Conservation (phyloP, 2,888 invertebrate species). For the Eupithecia insigniata region DNA sequence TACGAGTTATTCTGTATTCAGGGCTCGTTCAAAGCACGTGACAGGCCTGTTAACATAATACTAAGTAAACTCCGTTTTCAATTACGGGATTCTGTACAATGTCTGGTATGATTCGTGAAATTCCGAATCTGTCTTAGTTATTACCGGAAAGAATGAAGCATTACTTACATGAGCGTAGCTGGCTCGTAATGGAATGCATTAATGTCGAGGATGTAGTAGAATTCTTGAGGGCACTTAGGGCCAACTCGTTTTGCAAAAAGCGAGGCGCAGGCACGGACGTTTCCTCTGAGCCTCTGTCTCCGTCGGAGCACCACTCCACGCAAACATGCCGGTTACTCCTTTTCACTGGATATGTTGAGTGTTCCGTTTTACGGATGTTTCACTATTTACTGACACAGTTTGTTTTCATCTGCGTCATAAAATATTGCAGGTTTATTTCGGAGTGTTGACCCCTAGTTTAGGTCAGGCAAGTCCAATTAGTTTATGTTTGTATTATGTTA, state of each 20-base stretch:
- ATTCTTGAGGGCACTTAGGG: slow-evolving; percentile 60
- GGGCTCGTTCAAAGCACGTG: slow-evolving; percentile 71
- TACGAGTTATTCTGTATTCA: slow-evolving; percentile 71
- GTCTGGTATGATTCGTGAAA: slow-evolving; percentile 57
- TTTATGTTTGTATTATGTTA: too few relatives aligned
- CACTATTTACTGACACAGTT: slow-evolving; percentile 13
- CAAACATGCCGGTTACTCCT: slow-evolving; percentile 51
- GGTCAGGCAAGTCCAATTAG: background rate
- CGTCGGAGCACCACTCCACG: slow-evolving; percentile 50
- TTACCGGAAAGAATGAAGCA: slow-evolving; percentile 55
- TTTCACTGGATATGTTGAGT: slow-evolving; percentile 25
- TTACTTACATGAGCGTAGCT: slow-evolving; percentile 63
- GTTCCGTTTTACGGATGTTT: slow-evolving; percentile 14
- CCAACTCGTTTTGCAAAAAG: slow-evolving; percentile 60
- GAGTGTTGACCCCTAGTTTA: background rate
- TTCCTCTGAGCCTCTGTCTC: slow-evolving; percentile 49
- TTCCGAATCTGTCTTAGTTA: slow-evolving; percentile 52
- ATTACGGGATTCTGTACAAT: slow-evolving; percentile 65
- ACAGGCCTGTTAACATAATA: slow-evolving; percentile 66
- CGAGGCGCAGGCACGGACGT: slow-evolving; percentile 58
- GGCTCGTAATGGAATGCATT: slow-evolving; percentile 70
- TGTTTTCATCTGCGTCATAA: slow-evolving; percentile 8
- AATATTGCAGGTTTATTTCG: slow-evolving; percentile 9
- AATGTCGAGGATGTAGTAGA: slow-evolving; percentile 60
- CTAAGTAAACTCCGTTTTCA: slow-evolving; percentile 75